A percentile compares a stretch with the other conserved stretches of the same genome.
Evolutionary conservation across 1,140 invertebrate genomes (phyloP).

Genomic region (Hormaphis cornu): DNA sequence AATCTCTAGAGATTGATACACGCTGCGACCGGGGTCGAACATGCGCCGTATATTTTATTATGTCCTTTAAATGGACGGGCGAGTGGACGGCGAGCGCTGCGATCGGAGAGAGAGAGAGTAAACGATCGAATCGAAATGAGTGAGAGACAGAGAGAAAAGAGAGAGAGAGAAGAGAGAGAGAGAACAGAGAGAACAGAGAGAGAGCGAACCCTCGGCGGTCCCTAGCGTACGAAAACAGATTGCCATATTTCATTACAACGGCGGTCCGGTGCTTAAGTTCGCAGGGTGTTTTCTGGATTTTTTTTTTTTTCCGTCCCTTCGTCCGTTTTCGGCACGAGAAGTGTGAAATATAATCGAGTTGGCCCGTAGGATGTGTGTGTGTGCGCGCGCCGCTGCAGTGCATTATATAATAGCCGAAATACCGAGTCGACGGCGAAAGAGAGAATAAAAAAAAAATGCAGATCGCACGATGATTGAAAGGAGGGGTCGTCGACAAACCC

Average conservation of each 20-base stretch:
- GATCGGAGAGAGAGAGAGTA: too few relatives aligned
- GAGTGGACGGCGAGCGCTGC: conserved; percentile 15
- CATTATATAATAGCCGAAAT: conserved; percentile 1
- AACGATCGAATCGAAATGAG: too few relatives aligned
- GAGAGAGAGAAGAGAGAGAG: too few relatives aligned
- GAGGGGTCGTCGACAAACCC: conserved; percentile 21
- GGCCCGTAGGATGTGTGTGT: not conserved
- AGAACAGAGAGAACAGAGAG: too few relatives aligned
- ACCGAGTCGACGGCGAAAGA: not conserved
- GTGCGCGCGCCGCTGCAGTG: not conserved
- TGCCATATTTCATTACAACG: conserved; percentile 32
- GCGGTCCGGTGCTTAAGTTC: conserved; percentile 24
- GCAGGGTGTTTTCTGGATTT: not conserved
- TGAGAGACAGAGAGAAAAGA: too few relatives aligned
- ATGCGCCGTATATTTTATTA: not conserved
- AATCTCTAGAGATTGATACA: conserved; percentile 25
- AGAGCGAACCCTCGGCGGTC: not conserved
- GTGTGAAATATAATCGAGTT: conserved; percentile 33
- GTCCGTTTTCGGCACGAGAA: not conserved
- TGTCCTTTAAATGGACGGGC: conserved; percentile 27
- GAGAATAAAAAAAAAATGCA: conserved; percentile 8
- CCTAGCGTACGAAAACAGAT: conserved; percentile 30
- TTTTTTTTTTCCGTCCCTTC: not conserved
- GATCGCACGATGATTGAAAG: conserved; percentile 30
- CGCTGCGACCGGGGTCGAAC: conserved; percentile 8